A percentile compares a stretch with the other conserved stretches of the same genome.
Conservation (phyloP, 2,797 vertebrate species). For the Enteromius argenteus region DNA sequence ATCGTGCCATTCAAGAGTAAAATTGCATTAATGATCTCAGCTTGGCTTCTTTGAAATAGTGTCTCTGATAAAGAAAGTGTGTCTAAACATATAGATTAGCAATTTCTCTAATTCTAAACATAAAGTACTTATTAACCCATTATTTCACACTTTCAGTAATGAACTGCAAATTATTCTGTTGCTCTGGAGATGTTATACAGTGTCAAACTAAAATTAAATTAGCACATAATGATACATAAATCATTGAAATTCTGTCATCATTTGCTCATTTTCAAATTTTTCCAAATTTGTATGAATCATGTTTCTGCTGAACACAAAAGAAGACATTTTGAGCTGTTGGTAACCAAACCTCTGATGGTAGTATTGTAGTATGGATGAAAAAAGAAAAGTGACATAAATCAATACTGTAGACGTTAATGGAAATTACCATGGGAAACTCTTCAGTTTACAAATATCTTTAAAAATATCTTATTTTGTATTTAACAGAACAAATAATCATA, state of each 20-base stretch:
- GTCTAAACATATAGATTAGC: background rate
- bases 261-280: background rate
- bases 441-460: background rate
- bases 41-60: slow-evolving; percentile 27
- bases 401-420: too few species aligned
- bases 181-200: background rate
- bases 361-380: too few species aligned
- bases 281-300: background rate
- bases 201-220: slow-evolving; percentile 7
- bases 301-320: background rate
- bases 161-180: slow-evolving; percentile 5
- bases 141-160: background rate
- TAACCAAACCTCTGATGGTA: too few species aligned
- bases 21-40: slow-evolving; percentile 54
- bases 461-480: background rate
- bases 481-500: background rate
- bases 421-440: too few species aligned
- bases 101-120: background rate
- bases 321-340: background rate
- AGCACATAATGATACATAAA: background rate
- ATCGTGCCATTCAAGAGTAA: slow-evolving; percentile 44
- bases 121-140: background rate
- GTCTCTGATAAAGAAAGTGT: slow-evolving; percentile 14
- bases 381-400: too few species aligned
- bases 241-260: too few species aligned